A percentile compares a stretch with the other conserved stretches of the same genome.
These are phyloP conservation scores for Anthopleura xanthogrammica DNA, from an alignment of 92 coral and sea anemone species.

Conservation along the genomic window DNA sequence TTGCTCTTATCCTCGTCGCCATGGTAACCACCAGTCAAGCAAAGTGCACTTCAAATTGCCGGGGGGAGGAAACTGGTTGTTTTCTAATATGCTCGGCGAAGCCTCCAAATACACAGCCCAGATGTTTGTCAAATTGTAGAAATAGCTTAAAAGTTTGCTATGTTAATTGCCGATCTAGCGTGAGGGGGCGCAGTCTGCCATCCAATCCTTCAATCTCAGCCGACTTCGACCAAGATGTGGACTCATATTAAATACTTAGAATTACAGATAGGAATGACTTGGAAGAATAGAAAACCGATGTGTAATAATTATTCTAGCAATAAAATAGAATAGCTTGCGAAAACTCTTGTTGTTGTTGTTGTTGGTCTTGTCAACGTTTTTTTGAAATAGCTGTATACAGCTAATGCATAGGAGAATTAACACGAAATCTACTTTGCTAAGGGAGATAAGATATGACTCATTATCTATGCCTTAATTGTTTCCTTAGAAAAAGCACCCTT, in stretches of 20 bases:
- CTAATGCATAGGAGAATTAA: too few species aligned
- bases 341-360: background rate
- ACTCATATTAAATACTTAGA: background rate
- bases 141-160: too few species aligned
- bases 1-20: background rate
- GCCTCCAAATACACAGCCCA: too few species aligned
- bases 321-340: background rate
- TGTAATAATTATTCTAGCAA: background rate
- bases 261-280: constrained; percentile 1
- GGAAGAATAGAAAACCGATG: background rate
- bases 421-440: too few species aligned
- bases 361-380: too few species aligned
- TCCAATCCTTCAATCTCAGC: background rate
- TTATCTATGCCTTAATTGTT: too few species aligned
- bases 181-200: background rate
- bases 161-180: too few species aligned
- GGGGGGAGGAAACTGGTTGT: background rate
- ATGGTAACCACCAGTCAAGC: background rate
- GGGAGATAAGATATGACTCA: too few species aligned
- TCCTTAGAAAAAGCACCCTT: too few species aligned
- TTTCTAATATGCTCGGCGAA: background rate
- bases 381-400: too few species aligned
- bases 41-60: background rate
- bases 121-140: too few species aligned
- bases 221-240: background rate